A percentile compares a stretch with the other conserved stretches of the same genome.
Evolutionary conservation across 2,888 invertebrate genomes (phyloP).

Genomic region (Gymnoscelis rufifasciata): DNA sequence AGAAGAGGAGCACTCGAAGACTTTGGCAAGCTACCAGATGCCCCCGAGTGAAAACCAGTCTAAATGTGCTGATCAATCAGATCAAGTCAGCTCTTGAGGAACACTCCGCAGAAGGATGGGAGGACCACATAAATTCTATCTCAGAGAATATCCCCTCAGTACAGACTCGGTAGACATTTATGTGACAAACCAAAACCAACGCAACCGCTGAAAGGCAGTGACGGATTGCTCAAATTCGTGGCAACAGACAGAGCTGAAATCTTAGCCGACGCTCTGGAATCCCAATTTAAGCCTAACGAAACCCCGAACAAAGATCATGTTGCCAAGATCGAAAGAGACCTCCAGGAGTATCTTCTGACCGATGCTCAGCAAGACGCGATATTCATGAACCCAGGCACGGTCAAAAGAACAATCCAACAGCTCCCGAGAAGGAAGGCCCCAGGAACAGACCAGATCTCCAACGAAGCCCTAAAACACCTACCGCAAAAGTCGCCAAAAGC

Average conservation of each 20-base stretch:
- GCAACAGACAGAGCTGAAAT: conserved; percentile 6
- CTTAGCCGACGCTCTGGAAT: conserved; percentile 1
- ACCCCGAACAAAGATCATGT: neutral
- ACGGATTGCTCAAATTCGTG: neutral
- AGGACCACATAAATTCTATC: too few relatives aligned
- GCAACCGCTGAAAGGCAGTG: neutral
- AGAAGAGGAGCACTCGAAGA: too few relatives aligned
- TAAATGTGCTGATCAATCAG: too few relatives aligned
- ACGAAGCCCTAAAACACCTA: neutral
- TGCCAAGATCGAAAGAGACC: too few relatives aligned
- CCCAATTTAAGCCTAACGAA: conserved; percentile 4
- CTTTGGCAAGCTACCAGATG: too few relatives aligned
- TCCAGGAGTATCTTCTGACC: neutral
- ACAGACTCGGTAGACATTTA: neutral
- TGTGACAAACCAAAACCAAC: neutral
- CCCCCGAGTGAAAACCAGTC: too few relatives aligned
- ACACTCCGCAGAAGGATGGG: too few relatives aligned
- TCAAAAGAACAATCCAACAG: neutral
- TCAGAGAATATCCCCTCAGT: too few relatives aligned
- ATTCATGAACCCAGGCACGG: neutral
- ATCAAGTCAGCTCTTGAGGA: too few relatives aligned
- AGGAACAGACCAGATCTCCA: neutral
- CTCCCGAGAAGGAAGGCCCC: neutral
- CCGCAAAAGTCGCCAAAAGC: neutral
- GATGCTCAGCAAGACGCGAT: neutral